Base-by-base conservation (phyloP, 2,888 invertebrate genomes). In the Xanthia togata region DNA sequence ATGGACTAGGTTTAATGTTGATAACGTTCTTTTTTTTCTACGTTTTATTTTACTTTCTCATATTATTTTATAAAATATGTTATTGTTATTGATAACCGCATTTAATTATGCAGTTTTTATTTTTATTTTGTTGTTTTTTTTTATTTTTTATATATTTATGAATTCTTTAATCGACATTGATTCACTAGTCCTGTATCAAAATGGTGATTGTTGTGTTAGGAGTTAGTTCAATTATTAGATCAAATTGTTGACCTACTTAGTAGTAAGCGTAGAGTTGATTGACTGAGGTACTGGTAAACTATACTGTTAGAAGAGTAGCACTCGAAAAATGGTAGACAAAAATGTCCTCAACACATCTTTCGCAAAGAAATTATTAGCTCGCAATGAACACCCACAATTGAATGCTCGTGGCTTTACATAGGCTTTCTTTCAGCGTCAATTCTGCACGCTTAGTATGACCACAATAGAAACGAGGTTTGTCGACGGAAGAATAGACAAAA, bases 211-310 rank as follows among this genome's bases (percentile, higher is more conserved):
- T 55, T 50, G 35, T 44, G 59, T 31, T 38, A 78, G 44, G 20
- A 73, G 73, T 80, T 79, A 87, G 83, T 86, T 86, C 83, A 87
- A 85, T 83, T 83, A 72, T 75, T 84, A 78, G 78, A 86, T 78
- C 81, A 82, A 84, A 69, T 82, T 84, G 57, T 79, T 73, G 72
- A 82, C 70, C 59, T 78, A 76, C 20, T 65, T 81, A 86, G 64
- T 74, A 63, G 47, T 86, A 76, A 79, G 72, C 17, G 14, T 74
- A 38, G 35, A 73, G 59, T 44, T 68, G 50, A 14, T 23, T 73
- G 74, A 47, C 73, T 78, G 84, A 73, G 71, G 55, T 69, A 70
- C 41, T 69, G 35, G 4, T 20, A 4, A 41, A 55, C 3, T 44
- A 23, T 50, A 8, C 12, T 35, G 26, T 53, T 20, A 14, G 20